phyloP scores from a whole-genome alignment of 2,113 vertebrate genomes.

The Macrotis lagotis region DNA sequence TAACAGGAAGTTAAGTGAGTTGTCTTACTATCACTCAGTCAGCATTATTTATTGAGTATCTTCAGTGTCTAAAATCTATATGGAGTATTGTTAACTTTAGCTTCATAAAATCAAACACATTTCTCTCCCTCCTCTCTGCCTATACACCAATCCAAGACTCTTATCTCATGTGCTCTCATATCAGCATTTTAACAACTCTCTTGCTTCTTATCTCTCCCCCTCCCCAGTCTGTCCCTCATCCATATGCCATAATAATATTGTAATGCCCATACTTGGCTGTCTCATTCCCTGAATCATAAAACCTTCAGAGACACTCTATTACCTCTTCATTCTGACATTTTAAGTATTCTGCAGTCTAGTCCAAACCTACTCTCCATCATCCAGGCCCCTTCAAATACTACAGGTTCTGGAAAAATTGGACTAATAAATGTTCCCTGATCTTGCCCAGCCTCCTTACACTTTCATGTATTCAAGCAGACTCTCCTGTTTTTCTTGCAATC shows the following conservation, averaged over 20 bases:
- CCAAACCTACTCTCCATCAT: not conserved
- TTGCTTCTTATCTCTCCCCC: not conserved
- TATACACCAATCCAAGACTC: not conserved
- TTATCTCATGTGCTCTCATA: not conserved
- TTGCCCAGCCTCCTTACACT: not conserved
- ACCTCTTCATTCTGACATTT: not conserved
- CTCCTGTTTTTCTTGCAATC: not conserved
- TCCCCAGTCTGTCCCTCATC: not conserved
- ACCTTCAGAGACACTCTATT: not conserved
- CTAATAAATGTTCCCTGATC: not conserved
- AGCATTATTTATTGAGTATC: constrained; percentile 60
- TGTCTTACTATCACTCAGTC: not conserved
- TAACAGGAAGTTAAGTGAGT: not conserved
- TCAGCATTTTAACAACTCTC: not conserved
- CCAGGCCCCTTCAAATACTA: not conserved
- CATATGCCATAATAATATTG: not conserved
- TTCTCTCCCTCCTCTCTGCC: not conserved
- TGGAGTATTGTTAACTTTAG: not conserved
- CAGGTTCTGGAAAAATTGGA: not conserved
- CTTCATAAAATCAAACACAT: not conserved
- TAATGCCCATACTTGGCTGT: not conserved
- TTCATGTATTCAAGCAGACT: not conserved
- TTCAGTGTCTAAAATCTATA: too few species aligned
- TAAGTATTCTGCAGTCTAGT: not conserved
- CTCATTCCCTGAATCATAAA: not conserved